These are phyloP conservation scores for Drosophila multiciliata DNA, from an alignment of 2,888 invertebrate genomes.

Conservation along the genomic window DNA sequence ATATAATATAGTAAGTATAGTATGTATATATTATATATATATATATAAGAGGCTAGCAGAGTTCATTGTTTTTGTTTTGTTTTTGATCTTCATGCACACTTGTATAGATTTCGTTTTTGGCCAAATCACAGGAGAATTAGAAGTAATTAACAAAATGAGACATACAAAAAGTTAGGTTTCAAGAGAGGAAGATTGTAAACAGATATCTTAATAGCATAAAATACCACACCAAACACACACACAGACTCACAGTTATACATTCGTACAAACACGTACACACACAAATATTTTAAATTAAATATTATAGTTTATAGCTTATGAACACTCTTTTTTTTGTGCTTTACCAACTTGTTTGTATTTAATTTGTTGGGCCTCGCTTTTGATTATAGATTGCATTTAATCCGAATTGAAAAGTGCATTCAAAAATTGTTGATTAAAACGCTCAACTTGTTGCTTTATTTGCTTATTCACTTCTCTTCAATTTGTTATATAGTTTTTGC, in stretches of 20 bases:
- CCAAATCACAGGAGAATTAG: slow-evolving; percentile 68
- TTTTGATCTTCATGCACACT: slow-evolving; percentile 41
- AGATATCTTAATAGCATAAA: slow-evolving; percentile 21
- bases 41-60: slow-evolving; percentile 42
- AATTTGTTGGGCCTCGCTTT: slow-evolving; percentile 28
- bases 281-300: slow-evolving; percentile 17
- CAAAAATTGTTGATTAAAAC: slow-evolving; percentile 41
- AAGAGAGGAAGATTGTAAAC: slow-evolving; percentile 30
- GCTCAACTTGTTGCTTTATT: slow-evolving; percentile 61
- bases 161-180: slow-evolving; percentile 29
- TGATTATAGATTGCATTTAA: slow-evolving; percentile 33
- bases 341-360: slow-evolving; percentile 16
- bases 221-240: slow-evolving; percentile 12
- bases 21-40: slow-evolving; percentile 24
- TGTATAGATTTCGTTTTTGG: slow-evolving; percentile 51
- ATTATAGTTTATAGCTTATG: slow-evolving; percentile 52
- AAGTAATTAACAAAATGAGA: slow-evolving; percentile 47
- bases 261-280: neutral
- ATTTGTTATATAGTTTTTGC: slow-evolving; percentile 17
- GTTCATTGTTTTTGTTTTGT: slow-evolving; percentile 5
- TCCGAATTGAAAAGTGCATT: slow-evolving; percentile 39
- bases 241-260: slow-evolving; percentile 6
- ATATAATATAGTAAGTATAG: slow-evolving; percentile 23
- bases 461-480: slow-evolving; percentile 9
- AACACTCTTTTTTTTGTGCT: slow-evolving; percentile 52